Conservation (phyloP, 2,888 invertebrate genomes). For the Abrostola tripartita region DNA sequence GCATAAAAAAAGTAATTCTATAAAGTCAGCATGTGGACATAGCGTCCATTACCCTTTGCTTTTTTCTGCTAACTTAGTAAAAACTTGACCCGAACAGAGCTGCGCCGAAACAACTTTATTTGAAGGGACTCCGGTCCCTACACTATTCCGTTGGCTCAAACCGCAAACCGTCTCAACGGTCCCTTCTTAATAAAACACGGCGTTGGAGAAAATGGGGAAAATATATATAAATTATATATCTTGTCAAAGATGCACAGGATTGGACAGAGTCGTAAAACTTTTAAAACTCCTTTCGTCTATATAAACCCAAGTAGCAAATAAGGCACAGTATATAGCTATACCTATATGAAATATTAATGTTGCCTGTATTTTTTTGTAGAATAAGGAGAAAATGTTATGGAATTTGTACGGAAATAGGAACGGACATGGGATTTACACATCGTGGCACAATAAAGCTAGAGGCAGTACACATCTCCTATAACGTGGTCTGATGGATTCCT, state of each 20-base stretch:
- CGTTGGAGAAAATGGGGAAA: constrained; percentile 5
- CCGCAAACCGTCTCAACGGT: constrained; percentile 14
- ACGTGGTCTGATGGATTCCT: constrained; percentile 2
- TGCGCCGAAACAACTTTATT: constrained; percentile 41
- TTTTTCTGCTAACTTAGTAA: constrained; percentile 43
- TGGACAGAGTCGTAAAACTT: constrained; percentile 3
- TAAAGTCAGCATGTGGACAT: constrained; percentile 44
- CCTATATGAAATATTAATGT: neutral
- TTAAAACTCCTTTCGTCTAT: neutral
- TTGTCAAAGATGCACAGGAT: neutral
- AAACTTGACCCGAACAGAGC: constrained; percentile 37
- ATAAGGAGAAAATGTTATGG: neutral
- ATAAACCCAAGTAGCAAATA: neutral
- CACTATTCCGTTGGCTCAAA: constrained; percentile 9
- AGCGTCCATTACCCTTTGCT: constrained; percentile 34
- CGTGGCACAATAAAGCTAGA: constrained; percentile 2
- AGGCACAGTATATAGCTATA: neutral
- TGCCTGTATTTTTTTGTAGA: neutral
- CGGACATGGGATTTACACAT: constrained; percentile 3
- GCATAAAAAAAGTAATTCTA: constrained; percentile 46
- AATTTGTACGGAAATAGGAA: constrained; percentile 1
- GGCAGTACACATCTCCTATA: neutral
- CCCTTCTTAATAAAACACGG: constrained; percentile 14
- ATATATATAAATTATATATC: neutral
- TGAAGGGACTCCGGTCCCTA: constrained; percentile 13